Conservation (phyloP, 2,888 invertebrate genomes). For the Oscheius onirici region DNA sequence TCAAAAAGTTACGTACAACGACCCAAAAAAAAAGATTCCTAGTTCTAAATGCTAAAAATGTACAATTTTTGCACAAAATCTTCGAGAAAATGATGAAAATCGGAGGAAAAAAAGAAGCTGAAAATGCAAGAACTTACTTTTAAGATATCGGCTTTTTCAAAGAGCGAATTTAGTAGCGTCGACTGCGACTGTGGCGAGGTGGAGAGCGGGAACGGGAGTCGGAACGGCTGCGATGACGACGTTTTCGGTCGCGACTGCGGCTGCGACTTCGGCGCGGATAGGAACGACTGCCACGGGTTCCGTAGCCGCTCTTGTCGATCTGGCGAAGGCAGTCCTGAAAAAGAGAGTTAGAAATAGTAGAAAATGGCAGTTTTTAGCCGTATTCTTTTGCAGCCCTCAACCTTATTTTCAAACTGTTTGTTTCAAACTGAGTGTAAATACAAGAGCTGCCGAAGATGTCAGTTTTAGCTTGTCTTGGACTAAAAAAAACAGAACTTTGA, state of each 20-base stretch:
- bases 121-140: slow-evolving; percentile 7
- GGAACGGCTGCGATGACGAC: slow-evolving; percentile 49
- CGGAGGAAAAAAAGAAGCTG: neutral
- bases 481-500: too few relatives aligned
- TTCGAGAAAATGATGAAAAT: neutral
- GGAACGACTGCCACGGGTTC: neutral
- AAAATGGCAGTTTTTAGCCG: too few relatives aligned
- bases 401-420: too few relatives aligned
- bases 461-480: too few relatives aligned
- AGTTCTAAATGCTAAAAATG: neutral
- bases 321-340: slow-evolving; percentile 92
- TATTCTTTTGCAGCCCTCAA: too few relatives aligned
- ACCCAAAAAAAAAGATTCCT: neutral
- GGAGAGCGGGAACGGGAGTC: slow-evolving; percentile 19
- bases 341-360: neutral
- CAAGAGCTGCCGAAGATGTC: too few relatives aligned
- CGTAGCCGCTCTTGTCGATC: slow-evolving; percentile 74
- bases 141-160: slow-evolving; percentile 6
- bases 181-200: slow-evolving; percentile 24
- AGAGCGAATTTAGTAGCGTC: slow-evolving; percentile 10
- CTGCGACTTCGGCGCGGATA: slow-evolving; percentile 40
- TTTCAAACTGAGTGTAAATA: too few relatives aligned
- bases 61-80: slow-evolving; percentile 3
- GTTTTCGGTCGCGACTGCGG: slow-evolving; percentile 53
- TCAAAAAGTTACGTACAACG: too few relatives aligned